Evolutionary conservation across 2,888 invertebrate species (phyloP).

Genomic region (Priocnemis perturbator): DNA sequence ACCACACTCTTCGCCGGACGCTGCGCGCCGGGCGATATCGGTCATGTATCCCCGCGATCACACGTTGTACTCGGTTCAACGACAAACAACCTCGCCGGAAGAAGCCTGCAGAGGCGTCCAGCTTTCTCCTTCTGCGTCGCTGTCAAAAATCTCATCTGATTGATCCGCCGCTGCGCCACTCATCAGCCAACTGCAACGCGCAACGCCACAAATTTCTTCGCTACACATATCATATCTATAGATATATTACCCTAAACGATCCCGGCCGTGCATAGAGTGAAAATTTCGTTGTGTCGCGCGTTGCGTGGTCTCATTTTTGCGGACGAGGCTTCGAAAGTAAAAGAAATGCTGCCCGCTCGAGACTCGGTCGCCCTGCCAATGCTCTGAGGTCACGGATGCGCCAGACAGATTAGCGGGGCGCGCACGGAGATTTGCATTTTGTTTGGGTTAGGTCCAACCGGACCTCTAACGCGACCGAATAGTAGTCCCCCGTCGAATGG

Average conservation of each 20-base stretch:
- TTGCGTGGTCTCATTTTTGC: conserved; percentile 6
- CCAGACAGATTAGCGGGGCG: conserved; percentile 71
- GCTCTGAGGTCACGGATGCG: conserved; percentile 70
- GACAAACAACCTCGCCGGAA: conserved; percentile 60
- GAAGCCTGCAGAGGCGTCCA: conserved; percentile 67
- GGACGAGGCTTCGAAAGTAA: conserved; percentile 11
- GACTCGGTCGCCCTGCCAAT: conserved; percentile 58
- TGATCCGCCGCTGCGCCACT: no score
- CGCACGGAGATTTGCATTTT: conserved; percentile 70
- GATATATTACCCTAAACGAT: conserved; percentile 9
- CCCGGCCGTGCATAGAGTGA: conserved; percentile 28
- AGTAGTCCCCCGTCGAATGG: conserved; percentile 38
- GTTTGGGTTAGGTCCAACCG: conserved; percentile 57
- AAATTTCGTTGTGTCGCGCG: conserved; percentile 29
- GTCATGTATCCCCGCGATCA: conserved; percentile 56
- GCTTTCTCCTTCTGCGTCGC: conserved; percentile 51
- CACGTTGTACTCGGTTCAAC: conserved; percentile 52
- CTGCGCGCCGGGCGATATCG: conserved; percentile 59
- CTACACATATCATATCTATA: no score
- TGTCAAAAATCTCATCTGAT: neutral
- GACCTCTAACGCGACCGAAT: conserved; percentile 38
- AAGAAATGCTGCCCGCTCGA: conserved; percentile 5
- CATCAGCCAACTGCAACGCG: neutral
- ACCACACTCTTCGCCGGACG: conserved; percentile 55
- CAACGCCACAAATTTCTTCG: no score